Evolutionary conservation across 2,797 vertebrate genomes (phyloP), one percentile per base, ranked within the genome.

Genomic region (Clarias platycephalus): DNA sequence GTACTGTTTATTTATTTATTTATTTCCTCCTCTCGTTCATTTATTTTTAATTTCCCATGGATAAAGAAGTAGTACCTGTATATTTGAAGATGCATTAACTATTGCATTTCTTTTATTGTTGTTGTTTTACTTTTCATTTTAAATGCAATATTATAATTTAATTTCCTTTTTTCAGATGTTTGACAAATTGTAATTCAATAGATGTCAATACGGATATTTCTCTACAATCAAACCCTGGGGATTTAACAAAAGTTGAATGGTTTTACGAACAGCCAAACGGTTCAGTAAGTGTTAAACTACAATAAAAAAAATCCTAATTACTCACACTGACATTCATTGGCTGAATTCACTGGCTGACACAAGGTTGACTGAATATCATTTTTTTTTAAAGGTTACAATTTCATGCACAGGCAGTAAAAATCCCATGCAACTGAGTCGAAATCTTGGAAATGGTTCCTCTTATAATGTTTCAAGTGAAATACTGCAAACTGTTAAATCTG

Each of bases 381-480:
- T 2, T 34, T 76, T 57, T 75, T 37, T 77, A 22, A 76, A 74
- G 72, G 18, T 12, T 55, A 1, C 0, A 20, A 0, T 57, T 57
- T 0, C 4, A 13, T 76, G 72, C 8, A 2, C 5, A 9, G 0
- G 18, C 5, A 0, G 16, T 9, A 8, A 2, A 4, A 1, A 13
- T 37, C 0, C 0, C 2, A 26, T 80, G 10, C 0, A 1, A 2
- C 62, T 80, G 77, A 80, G 28, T 34, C 0, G 10, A 37, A 49
- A 0, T 0, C 22, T 57, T 34, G 13, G 26, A 53, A 66, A 26
- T 26, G 13, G n/a, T 22, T 20, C 0, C 60, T 86, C 90, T 84
- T 93, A 91, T 77, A 77, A 53, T 40, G 86, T 93, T n/a, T 24
- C 82, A 10, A 92, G 87, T 18, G 66, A 53, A 55, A 57, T 89